These are phyloP conservation scores for Achatina immaculata DNA, from an alignment of 1,140 invertebrate genomes.

Conservation along the genomic window DNA sequence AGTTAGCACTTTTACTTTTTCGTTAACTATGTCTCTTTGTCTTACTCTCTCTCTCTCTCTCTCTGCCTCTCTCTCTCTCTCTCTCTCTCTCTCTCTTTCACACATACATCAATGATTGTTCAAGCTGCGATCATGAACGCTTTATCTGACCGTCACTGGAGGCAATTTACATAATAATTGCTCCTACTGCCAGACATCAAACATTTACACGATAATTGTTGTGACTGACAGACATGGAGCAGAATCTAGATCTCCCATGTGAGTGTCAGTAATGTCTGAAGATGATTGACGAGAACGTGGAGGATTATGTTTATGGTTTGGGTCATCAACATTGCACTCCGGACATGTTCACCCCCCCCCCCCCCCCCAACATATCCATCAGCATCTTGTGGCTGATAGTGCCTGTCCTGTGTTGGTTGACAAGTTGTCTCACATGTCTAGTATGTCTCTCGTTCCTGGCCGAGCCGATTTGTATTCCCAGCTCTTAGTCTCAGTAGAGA, in stretches of 20 bases:
- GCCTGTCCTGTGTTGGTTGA: too few relatives aligned
- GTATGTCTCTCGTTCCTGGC: too few relatives aligned
- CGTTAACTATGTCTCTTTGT: not conserved
- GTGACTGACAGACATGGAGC: not conserved
- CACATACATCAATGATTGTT: not conserved
- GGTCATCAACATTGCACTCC: too few relatives aligned
- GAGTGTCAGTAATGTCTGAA: not conserved
- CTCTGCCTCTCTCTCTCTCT: constrained; percentile 27
- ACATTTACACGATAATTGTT: not conserved
- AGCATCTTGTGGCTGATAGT: too few relatives aligned
- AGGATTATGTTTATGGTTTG: too few relatives aligned
- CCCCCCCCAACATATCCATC: too few relatives aligned
- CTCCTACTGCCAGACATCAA: not conserved
- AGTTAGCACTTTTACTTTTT: not conserved
- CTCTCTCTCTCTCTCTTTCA: constrained; percentile 25
- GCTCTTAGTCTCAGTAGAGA: too few relatives aligned
- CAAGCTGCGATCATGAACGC: not conserved
- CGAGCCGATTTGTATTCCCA: too few relatives aligned
- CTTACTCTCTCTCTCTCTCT: constrained; percentile 29
- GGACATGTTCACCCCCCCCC: too few relatives aligned
- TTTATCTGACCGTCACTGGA: not conserved
- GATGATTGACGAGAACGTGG: too few relatives aligned
- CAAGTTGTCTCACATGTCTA: too few relatives aligned
- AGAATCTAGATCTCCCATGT: not conserved
- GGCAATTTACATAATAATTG: not conserved